A percentile compares a stretch with the other conserved stretches of the same genome.
Evolutionary conservation across 2,797 vertebrate genomes (phyloP).

Genomic region (Danionella dracula): DNA sequence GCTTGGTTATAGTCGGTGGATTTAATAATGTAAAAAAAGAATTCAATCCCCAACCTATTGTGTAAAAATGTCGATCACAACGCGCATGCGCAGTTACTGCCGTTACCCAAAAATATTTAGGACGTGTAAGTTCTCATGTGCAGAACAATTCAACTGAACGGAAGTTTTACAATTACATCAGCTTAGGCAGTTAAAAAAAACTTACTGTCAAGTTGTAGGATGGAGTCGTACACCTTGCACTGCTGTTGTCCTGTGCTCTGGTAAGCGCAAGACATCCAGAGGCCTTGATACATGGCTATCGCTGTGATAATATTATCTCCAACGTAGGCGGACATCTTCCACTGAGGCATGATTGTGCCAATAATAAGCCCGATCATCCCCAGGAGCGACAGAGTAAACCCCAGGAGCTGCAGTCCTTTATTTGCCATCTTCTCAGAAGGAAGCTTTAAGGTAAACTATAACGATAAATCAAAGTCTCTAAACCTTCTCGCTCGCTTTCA

Average conservation of each 20-base stretch:
- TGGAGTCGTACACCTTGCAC: constrained; percentile 85
- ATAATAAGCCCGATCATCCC: constrained; percentile 76
- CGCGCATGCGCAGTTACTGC: constrained; percentile 15
- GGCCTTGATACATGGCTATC: constrained; percentile 78
- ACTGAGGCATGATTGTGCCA: constrained; percentile 83
- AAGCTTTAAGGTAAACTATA: not conserved
- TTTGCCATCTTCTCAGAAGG: constrained; percentile 71
- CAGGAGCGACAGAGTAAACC: constrained; percentile 72
- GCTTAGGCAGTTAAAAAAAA: not conserved
- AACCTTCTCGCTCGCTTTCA: not conserved
- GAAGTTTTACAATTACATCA: not conserved
- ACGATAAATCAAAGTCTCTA: not conserved
- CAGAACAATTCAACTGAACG: not conserved
- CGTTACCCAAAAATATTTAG: constrained; percentile 6
- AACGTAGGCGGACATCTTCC: constrained; percentile 84
- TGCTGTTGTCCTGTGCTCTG: constrained; percentile 85
- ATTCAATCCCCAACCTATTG: not conserved
- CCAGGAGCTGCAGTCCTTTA: constrained; percentile 79
- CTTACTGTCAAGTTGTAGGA: constrained; percentile 80
- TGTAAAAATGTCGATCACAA: not conserved
- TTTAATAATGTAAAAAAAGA: too few species aligned
- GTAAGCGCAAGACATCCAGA: constrained; percentile 86
- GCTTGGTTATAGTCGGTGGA: too few species aligned
- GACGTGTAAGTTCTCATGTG: not conserved
- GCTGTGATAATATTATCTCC: constrained; percentile 86